Conservation (phyloP, 2,888 invertebrate species). For the Phyllotreta cruciferae region DNA sequence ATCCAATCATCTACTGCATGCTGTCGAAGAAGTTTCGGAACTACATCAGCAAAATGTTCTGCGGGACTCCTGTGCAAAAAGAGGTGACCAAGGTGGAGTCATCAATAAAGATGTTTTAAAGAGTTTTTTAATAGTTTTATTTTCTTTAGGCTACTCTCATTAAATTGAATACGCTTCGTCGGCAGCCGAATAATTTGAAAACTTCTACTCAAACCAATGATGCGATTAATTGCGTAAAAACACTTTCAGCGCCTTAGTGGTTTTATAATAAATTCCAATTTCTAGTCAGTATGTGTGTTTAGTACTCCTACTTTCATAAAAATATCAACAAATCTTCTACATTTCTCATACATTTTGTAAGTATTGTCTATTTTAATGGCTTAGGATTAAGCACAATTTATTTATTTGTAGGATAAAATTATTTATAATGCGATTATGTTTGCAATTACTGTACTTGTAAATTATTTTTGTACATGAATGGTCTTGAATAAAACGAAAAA, state of each 20-base stretch:
- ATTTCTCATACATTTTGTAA: no score
- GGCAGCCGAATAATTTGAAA: conserved; percentile 6
- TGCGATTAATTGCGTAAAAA: neutral
- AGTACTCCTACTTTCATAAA: neutral
- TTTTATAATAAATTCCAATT: neutral
- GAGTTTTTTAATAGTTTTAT: neutral
- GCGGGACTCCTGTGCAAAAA: conserved; percentile 16
- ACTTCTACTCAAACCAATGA: conserved; percentile 4
- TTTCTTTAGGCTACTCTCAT: conserved; percentile 18
- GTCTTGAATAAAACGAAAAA: neutral
- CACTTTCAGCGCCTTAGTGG: neutral
- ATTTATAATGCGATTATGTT: no score
- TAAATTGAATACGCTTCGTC: conserved; percentile 17
- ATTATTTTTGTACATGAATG: no score
- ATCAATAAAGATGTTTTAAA: neutral
- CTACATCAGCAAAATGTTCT: conserved; percentile 67
- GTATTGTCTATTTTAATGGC: no score
- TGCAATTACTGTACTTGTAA: no score
- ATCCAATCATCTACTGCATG: conserved; percentile 78
- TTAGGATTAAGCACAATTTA: no score
- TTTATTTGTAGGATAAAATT: no score
- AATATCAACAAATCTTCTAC: neutral
- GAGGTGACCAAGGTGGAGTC: conserved; percentile 11
- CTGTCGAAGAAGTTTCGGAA: conserved; percentile 77
- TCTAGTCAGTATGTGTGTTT: neutral